Evolutionary conservation across 2,797 vertebrate genomes (phyloP).

Genomic region (Phalloptychus januarius): DNA sequence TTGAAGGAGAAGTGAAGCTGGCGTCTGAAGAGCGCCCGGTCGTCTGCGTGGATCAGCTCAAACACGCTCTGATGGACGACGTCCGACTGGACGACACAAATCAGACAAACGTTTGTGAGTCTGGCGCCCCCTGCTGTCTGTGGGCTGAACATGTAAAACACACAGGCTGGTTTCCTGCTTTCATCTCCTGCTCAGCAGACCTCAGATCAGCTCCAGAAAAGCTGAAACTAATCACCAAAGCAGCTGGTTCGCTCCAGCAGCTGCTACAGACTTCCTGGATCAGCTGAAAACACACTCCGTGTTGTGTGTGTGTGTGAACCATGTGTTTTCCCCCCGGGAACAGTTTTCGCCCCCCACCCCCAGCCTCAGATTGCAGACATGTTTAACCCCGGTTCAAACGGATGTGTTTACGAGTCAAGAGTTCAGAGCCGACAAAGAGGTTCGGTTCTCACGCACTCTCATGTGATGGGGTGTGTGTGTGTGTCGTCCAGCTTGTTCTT

Average conservation of each 20-base stretch:
- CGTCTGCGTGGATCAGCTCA: constrained; percentile 82
- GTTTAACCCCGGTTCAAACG: constrained; percentile 39
- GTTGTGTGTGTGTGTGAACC: constrained; percentile 7
- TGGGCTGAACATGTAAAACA: not conserved
- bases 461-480: not conserved
- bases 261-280: constrained; percentile 31
- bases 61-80: constrained; percentile 85
- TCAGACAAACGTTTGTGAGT: not conserved
- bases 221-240: constrained; percentile 6
- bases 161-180: not conserved
- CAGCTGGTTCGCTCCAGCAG: constrained; percentile 10
- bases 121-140: constrained; percentile 2
- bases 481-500: not conserved
- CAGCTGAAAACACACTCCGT: constrained; percentile 11
- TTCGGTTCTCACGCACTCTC: constrained; percentile 27
- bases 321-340: constrained; percentile 14
- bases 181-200: not conserved
- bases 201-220: constrained; percentile 21
- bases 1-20: constrained; percentile 80
- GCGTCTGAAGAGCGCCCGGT: constrained; percentile 77
- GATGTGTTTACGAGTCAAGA: constrained; percentile 61
- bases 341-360: not conserved
- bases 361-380: constrained; percentile 20
- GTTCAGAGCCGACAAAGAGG: constrained; percentile 51
- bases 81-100: constrained; percentile 74